These are phyloP conservation scores for Melanotaenia boesemani DNA, from an alignment of 2,797 vertebrate species.

Conservation along the genomic window DNA sequence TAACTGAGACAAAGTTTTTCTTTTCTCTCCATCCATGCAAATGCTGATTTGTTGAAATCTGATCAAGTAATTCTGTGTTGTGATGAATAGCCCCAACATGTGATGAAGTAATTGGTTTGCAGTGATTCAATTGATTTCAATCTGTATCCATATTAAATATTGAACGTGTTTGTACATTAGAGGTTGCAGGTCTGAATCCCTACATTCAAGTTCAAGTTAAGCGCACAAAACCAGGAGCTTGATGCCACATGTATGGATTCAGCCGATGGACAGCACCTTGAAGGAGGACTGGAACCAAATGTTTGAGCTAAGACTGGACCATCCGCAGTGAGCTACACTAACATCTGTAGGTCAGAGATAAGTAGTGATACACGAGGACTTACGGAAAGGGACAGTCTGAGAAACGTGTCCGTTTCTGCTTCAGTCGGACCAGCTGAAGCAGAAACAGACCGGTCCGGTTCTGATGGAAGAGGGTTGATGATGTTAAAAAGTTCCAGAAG, in stretches of 20 bases:
- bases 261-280: constrained; percentile 77
- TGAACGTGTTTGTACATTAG: constrained; percentile 57
- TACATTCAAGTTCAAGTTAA: constrained; percentile 76
- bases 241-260: constrained; percentile 64
- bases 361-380: constrained; percentile 58
- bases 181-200: constrained; percentile 70
- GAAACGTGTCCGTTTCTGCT: constrained; percentile 26
- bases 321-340: constrained; percentile 40
- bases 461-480: constrained; percentile 17
- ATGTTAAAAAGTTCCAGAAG: constrained; percentile 18
- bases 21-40: constrained; percentile 78
- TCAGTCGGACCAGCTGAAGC: constrained; percentile 12
- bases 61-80: constrained; percentile 55
- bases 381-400: constrained; percentile 23
- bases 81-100: constrained; percentile 42
- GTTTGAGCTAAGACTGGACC: constrained; percentile 51
- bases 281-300: constrained; percentile 62
- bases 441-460: constrained; percentile 25
- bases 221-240: constrained; percentile 52
- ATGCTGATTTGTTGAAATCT: constrained; percentile 64
- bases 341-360: constrained; percentile 35
- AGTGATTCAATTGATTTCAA: constrained; percentile 36
- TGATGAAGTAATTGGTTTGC: constrained; percentile 53
- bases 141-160: constrained; percentile 47
- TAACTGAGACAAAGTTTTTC: constrained; percentile 63